Base-by-base conservation (phyloP, 2,797 vertebrate genomes). In the Ataeniobius toweri region DNA sequence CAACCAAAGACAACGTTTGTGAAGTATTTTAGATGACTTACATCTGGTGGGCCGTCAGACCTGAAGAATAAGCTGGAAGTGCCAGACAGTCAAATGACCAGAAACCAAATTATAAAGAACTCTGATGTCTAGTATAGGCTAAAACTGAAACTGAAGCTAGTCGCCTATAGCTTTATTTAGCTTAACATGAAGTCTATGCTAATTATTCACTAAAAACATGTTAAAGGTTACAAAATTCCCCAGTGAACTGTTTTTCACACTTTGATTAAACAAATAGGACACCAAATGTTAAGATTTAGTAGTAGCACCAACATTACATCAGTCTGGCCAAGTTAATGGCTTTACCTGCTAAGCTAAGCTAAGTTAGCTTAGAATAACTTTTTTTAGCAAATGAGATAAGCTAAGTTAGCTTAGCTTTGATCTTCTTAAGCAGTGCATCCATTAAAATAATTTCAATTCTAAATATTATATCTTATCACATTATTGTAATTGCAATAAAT, bases 21-120 rank as follows among this genome's bases (percentile, higher is more conserved):
- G 14, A 69, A 48, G n/a, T 48, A 24, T 69, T 12, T 69, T 61
- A 28, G 73, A 16, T 84, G 56, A 20, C 26, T 14, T 26, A 78
- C 61, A 83, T 9, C 86, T 80, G 83, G 53, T 74, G 68, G 55
- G 14, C 12, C 20, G 48, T 67, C 73, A 78, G 67, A 82, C 81
- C 77, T 59, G 58, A 61, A 85, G 24, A 73, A 59, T 24, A 1
- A 80, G 26, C 39, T 53, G 39, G 55, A 87, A 73, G 68, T 51
- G 39, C 3, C 28, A 44, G 56, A 71, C 58, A 75, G 76, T 80
- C 69, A 73, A 74, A 70, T 56, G 1, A 63, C 74, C 28, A 72
- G 61, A 36, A 41, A 41, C 5, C 28, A 50, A 22, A 20, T 48
- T 36, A 75, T 39, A 6, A 53, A 67, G 26, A 67, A 13, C 5